Evolutionary conservation across 2,888 invertebrate species (phyloP), one percentile per base, ranked within the genome.

Genomic region (Aethes cnicana): DNA sequence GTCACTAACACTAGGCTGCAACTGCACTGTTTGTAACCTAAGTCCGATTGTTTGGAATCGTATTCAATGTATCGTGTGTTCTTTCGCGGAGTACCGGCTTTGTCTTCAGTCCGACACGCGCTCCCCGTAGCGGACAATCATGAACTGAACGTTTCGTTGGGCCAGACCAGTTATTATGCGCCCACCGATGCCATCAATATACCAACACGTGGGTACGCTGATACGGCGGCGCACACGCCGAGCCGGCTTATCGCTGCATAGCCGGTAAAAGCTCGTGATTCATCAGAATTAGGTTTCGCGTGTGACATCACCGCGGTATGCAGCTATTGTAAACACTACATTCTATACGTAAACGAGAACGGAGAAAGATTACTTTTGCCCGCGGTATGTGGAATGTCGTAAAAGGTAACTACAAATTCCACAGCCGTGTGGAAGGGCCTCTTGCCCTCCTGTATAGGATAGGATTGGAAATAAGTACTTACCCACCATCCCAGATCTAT

Each of bases 81-180:
- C 69, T 77, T 75, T 71, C 83, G 85, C 85, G 84, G 76, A 74
- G 72, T n/a, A n/a, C 73, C 72, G 76, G 74, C 68, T 68, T 66
- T 54, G 62, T 56, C 58, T 64, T 58, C 61, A 62, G 61, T 65
- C 68, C 77, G 81, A 81, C 87, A 82, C 74, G 81, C 86, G 81
- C 70, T 74, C 80, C 62, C 69, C 76, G 71, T 75, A 74, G 69
- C 84, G 75, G 69, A 69, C 85, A 81, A 82, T 84, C 81, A 77
- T 79, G 74, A 72, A 89, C 89, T 88, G 88, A 88, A 76, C 81
- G 81, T 72, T 74, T 65, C 62, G 68, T 68, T 62, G 71, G 59
- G 72, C 58, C 81, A 81, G 74, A 80, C 80, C 84, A 84, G 86
- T 88, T 88, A 87, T 87, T 83, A 87, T 87, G 87, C 87, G 84